phyloP scores from a whole-genome alignment of 2,888 invertebrate species.

The Saturnia pavonia region DNA sequence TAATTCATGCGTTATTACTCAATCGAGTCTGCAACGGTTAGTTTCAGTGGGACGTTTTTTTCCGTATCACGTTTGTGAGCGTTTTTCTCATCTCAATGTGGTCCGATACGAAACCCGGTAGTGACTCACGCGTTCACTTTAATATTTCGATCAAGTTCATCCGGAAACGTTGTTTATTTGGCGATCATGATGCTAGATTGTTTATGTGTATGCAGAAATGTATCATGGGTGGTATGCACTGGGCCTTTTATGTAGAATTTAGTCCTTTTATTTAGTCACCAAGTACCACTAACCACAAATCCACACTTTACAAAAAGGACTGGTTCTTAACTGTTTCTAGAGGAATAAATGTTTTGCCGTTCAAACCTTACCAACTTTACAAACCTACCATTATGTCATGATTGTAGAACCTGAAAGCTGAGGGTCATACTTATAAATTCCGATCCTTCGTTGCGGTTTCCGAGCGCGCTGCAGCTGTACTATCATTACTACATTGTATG shows the following conservation, averaged over 20 bases:
- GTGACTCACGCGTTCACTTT: conserved; percentile 26
- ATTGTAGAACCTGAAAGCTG: too few relatives aligned
- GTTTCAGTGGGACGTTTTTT: conserved; percentile 57
- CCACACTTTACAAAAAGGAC: not conserved
- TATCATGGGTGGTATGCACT: not conserved
- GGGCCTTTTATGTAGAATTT: not conserved
- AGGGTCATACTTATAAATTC: too few relatives aligned
- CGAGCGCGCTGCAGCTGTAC: not conserved
- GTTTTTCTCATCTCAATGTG: conserved; percentile 66
- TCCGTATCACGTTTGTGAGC: conserved; percentile 46
- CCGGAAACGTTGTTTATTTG: not conserved
- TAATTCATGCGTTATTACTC: conserved; percentile 79
- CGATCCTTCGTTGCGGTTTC: too few relatives aligned
- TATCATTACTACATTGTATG: too few relatives aligned
- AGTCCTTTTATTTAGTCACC: not conserved
- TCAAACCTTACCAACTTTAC: too few relatives aligned
- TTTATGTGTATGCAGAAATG: not conserved
- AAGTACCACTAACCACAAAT: too few relatives aligned
- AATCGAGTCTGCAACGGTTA: conserved; percentile 71
- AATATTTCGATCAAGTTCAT: conserved; percentile 4
- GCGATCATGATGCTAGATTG: not conserved
- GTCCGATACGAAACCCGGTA: conserved; percentile 42
- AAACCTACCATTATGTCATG: too few relatives aligned
- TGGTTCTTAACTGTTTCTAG: too few relatives aligned
- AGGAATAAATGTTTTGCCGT: too few relatives aligned